These are phyloP conservation scores for Anarrhichthys ocellatus DNA, from an alignment of 2,113 vertebrate genomes.

Conservation along the genomic window DNA sequence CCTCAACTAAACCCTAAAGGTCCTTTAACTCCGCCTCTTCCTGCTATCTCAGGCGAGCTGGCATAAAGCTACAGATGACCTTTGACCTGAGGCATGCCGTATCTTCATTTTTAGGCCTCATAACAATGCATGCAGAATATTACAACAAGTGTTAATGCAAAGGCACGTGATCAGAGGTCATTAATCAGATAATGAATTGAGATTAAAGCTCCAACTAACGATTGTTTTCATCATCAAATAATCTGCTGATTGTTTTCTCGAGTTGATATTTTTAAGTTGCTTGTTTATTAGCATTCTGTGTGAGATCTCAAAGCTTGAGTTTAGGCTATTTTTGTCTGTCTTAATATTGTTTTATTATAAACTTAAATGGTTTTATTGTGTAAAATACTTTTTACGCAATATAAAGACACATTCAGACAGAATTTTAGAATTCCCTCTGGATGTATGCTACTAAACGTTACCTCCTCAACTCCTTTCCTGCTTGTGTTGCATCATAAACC, in stretches of 20 bases:
- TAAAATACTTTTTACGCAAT: not conserved
- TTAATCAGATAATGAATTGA: no score
- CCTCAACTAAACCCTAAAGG: no score
- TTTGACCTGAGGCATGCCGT: not conserved
- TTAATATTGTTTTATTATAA: not conserved
- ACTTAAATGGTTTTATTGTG: not conserved
- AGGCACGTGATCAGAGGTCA: not conserved
- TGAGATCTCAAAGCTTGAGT: not conserved
- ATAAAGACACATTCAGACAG: not conserved
- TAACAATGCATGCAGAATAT: not conserved
- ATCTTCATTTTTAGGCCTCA: not conserved
- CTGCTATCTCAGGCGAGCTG: no score
- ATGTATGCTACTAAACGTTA: not conserved
- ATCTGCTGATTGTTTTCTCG: no score
- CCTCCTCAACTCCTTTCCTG: not conserved
- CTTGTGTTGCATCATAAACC: not conserved
- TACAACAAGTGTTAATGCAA: not conserved
- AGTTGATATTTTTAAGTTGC: not conserved
- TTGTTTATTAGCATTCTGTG: not conserved
- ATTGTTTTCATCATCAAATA: not conserved
- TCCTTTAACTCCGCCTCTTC: no score
- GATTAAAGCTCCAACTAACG: no score
- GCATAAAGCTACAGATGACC: not conserved
- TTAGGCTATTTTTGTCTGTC: not conserved
- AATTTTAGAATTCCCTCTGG: not conserved